phyloP scores from a whole-genome alignment of 2,888 invertebrate genomes.

The Anoplius nigerrimus region DNA sequence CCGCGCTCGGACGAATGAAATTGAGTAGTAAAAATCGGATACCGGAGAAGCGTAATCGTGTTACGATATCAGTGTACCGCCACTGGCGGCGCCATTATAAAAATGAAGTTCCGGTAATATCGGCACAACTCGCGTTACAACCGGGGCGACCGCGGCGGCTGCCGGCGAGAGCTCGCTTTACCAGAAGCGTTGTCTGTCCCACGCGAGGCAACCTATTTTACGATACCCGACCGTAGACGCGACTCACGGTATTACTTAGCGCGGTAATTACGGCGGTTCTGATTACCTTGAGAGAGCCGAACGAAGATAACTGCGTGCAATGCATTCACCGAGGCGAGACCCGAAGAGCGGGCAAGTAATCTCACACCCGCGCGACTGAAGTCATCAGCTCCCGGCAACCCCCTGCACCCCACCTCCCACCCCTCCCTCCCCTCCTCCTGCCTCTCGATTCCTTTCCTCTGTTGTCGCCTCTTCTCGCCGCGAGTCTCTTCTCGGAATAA shows the following conservation, averaged over 20 bases:
- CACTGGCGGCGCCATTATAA: too few relatives aligned
- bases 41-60: too few relatives aligned
- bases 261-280: constrained; percentile 53
- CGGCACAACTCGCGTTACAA: background rate
- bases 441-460: background rate
- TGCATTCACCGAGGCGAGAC: constrained; percentile 20
- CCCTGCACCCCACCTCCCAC: too few relatives aligned
- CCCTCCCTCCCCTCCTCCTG: background rate
- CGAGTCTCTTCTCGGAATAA: background rate
- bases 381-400: too few relatives aligned
- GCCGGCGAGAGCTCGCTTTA: too few relatives aligned
- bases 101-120: too few relatives aligned
- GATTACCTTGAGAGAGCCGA: constrained; percentile 42
- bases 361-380: background rate
- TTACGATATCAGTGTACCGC: too few relatives aligned
- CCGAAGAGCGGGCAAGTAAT: constrained; percentile 22
- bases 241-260: constrained; percentile 41
- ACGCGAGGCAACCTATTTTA: constrained; percentile 33
- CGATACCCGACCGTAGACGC: constrained; percentile 18
- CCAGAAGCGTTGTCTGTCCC: constrained; percentile 7
- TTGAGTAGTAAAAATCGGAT: too few relatives aligned
- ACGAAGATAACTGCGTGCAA: constrained; percentile 36
- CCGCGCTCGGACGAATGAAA: too few relatives aligned
- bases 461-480: background rate
- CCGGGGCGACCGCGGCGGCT: too few relatives aligned